Evolutionary conservation across 1,140 invertebrate genomes (phyloP), one percentile per base, ranked within the genome.

Genomic region (Tetramorium simillimum): DNA sequence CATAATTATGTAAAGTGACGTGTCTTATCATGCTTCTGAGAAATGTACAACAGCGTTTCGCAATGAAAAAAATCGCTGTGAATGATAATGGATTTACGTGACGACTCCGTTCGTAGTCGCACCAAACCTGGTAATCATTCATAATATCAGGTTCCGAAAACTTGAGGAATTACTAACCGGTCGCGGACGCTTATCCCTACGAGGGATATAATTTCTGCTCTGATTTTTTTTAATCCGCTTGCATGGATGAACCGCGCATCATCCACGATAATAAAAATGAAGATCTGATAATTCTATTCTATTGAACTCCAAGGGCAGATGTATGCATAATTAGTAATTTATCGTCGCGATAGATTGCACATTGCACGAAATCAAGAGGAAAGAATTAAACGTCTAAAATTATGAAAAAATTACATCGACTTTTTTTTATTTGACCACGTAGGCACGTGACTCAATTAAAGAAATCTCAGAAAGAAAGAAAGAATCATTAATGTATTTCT

Each of bases 81-180:
- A 51, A 10, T 4, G 33, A 40, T 53, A 33, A 67, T 49, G 49
- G 16, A 81, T 81, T 80, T 46, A 51, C 73, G 43, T 28, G 40
- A 40, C 37, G 21, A 77, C 21, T 43, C 28, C 21, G 77, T 81
- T 69, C 63, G 46, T 51, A 37, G 7, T 40, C 21, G 16, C 46
- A 28, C 16, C 67, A 51, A 28, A 85, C 72, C 72, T 63, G 73
- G 82, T 70, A 77, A 87, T 89, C 81, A 85, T 81, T 92, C 82
- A 89, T 92, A 92, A 92, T 91, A 76, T 62, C 18, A 72, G 89
- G 89, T 87, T 91, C 49, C 78, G 88, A 88, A 77, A 89, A 63
- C 69, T 85, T 85, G 14, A 9, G 60, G 77, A 90, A 92, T 92
- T 89, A 84, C 85, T 82, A 51, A 87, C 53, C 72, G 81, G 67